Evolutionary conservation across 1,140 invertebrate genomes (phyloP).

Genomic region (Thaumatotibia leucotreta): DNA sequence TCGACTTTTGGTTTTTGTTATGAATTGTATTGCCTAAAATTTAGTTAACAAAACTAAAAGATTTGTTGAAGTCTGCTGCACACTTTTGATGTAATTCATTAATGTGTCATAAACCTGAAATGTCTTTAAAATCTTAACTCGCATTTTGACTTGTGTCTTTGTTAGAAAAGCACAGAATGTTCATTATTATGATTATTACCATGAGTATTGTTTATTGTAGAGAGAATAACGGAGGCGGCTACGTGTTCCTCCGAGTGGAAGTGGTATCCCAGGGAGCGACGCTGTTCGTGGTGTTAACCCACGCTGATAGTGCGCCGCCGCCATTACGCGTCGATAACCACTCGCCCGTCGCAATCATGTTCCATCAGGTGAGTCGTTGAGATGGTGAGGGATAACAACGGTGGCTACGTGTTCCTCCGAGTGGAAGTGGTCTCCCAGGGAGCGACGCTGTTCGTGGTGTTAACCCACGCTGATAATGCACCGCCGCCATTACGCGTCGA

Average conservation of each 20-base stretch:
- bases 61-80: too few relatives aligned
- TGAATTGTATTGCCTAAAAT: too few relatives aligned
- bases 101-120: too few relatives aligned
- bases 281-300: conserved; percentile 93
- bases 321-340: conserved; percentile 97
- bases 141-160: too few relatives aligned
- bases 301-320: conserved; percentile 95
- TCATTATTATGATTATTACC: too few relatives aligned
- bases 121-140: too few relatives aligned
- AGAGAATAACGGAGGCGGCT: conserved; percentile 80
- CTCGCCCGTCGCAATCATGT: conserved; percentile 91
- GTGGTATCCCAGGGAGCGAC: conserved; percentile 93
- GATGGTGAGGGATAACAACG: conserved; percentile 78
- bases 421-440: conserved; percentile 93
- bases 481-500: conserved; percentile 96
- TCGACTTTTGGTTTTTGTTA: too few relatives aligned
- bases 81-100: too few relatives aligned
- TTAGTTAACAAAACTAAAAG: too few relatives aligned
- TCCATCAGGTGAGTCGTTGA: conserved; percentile 84
- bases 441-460: conserved; percentile 94
- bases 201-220: conserved; percentile 28
- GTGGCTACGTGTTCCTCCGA: conserved; percentile 89
- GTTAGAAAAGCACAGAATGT: too few relatives aligned
- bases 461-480: conserved; percentile 93
- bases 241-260: conserved; percentile 93